Conservation (phyloP, 2,888 invertebrate genomes). For the Heliconius ethilla region DNA sequence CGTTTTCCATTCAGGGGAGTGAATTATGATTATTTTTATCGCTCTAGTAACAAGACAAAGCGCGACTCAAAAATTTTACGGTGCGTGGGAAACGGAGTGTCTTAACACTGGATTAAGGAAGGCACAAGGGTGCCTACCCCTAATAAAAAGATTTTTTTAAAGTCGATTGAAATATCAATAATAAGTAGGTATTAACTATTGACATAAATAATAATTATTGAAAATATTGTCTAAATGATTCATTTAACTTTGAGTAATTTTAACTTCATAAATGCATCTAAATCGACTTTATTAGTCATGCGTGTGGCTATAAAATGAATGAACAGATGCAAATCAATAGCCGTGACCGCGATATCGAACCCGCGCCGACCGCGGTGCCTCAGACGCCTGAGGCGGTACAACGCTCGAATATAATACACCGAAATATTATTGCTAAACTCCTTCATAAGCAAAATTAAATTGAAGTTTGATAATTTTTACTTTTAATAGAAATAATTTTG, state of each 20-base stretch:
- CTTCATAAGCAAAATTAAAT: neutral
- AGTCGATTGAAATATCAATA: neutral
- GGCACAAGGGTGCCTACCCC: too few relatives aligned
- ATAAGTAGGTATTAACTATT: neutral
- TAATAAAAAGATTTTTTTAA: too few relatives aligned
- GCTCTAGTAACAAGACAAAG: neutral
- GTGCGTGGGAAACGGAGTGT: too few relatives aligned
- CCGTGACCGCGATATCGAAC: constrained; percentile 25
- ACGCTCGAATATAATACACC: neutral
- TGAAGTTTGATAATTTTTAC: neutral
- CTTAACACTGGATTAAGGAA: too few relatives aligned
- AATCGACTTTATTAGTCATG: constrained; percentile 3
- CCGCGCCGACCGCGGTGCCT: constrained; percentile 5
- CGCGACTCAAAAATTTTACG: neutral
- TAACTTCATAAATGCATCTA: neutral
- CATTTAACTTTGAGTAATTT: neutral
- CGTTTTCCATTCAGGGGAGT: neutral
- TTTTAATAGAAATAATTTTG: neutral
- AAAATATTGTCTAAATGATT: neutral
- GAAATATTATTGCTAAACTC: neutral
- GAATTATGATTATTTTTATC: neutral
- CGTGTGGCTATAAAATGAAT: constrained; percentile 14
- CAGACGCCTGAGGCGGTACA: constrained; percentile 16
- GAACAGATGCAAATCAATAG: constrained; percentile 12
- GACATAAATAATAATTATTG: neutral